Evolutionary conservation across 2,797 vertebrate genomes (phyloP).

Genomic region (Neomorphus geoffroyi): DNA sequence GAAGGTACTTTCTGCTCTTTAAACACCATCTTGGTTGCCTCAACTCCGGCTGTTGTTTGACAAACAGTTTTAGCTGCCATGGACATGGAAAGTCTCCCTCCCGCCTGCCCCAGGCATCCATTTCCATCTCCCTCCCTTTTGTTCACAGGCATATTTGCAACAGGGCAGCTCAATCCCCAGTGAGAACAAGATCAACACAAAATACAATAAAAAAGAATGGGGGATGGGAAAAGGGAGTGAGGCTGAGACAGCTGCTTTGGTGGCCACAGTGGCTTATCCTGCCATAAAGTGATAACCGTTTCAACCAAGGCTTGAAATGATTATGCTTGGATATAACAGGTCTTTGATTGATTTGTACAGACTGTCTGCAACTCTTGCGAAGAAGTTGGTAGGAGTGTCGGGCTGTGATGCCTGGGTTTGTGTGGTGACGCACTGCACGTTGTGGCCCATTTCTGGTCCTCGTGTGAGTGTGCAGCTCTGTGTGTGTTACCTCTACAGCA

Average conservation of each 20-base stretch:
- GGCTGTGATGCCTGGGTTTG: not conserved
- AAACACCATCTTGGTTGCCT: slow-evolving; percentile 64
- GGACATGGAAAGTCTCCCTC: slow-evolving; percentile 23
- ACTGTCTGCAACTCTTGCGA: not conserved
- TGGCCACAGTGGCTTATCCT: slow-evolving; percentile 9
- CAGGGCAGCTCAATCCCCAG: not conserved
- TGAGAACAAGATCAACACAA: slow-evolving; percentile 1
- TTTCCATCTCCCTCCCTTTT: slow-evolving; percentile 24
- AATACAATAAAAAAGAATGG: not conserved
- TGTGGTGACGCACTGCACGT: rapidly evolving
- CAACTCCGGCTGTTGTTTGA: slow-evolving; percentile 60
- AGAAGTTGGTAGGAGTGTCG: not conserved
- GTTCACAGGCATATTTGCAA: not conserved
- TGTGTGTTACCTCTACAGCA: rapidly evolving
- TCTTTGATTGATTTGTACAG: not conserved
- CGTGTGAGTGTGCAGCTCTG: rapidly evolving
- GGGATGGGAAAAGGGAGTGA: not conserved
- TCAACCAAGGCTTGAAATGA: not conserved
- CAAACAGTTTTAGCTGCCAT: slow-evolving; percentile 55
- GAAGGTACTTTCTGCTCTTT: slow-evolving; percentile 59
- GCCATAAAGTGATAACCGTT: not conserved
- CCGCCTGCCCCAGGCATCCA: slow-evolving; percentile 15
- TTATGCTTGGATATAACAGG: not conserved
- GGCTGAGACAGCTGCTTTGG: not conserved
- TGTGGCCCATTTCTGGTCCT: not conserved